These are phyloP conservation scores for Drosophila borborema DNA, from an alignment of 2,888 invertebrate species.

Conservation along the genomic window DNA sequence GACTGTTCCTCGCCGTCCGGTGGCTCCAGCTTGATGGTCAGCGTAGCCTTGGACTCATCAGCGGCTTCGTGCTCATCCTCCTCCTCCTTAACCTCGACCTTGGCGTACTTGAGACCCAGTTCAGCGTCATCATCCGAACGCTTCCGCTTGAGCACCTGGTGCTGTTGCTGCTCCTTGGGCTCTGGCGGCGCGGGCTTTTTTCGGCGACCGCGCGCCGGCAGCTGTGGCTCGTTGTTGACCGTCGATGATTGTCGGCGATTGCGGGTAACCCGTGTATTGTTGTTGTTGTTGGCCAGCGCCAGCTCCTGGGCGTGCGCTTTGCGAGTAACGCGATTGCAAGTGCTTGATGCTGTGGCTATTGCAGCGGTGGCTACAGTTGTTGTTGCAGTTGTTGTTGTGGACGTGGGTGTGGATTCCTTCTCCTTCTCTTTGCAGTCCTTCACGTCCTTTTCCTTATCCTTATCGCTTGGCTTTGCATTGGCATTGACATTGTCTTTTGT, in stretches of 20 bases:
- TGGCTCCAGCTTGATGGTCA: constrained; percentile 76
- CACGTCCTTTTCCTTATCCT: constrained; percentile 24
- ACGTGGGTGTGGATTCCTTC: constrained; percentile 30
- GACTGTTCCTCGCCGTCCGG: constrained; percentile 68
- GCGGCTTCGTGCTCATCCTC: constrained; percentile 37
- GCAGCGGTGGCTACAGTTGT: constrained; percentile 3
- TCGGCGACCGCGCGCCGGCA: constrained; percentile 61
- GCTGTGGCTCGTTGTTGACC: constrained; percentile 51
- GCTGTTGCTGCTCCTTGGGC: constrained; percentile 29
- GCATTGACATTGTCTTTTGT: constrained; percentile 47
- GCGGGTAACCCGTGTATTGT: constrained; percentile 81
- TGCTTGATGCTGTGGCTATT: constrained; percentile 26
- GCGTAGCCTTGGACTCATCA: constrained; percentile 21
- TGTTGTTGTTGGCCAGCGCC: constrained; percentile 49
- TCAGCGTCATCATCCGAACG: constrained; percentile 75
- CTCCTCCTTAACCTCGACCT: constrained; percentile 66
- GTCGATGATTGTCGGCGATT: constrained; percentile 73
- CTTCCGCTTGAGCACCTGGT: constrained; percentile 70
- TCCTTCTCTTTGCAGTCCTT: constrained; percentile 41
- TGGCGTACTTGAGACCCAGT: constrained; percentile 70
- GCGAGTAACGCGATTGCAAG: constrained; percentile 82
- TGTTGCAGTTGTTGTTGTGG: constrained; percentile 20
- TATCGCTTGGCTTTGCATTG: constrained; percentile 16
- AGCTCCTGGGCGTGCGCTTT: constrained; percentile 82
- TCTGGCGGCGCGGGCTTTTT: constrained; percentile 47